These are phyloP conservation scores for Sebastolobus altivelis DNA, from an alignment of 2,797 vertebrate species.

Conservation along the genomic window DNA sequence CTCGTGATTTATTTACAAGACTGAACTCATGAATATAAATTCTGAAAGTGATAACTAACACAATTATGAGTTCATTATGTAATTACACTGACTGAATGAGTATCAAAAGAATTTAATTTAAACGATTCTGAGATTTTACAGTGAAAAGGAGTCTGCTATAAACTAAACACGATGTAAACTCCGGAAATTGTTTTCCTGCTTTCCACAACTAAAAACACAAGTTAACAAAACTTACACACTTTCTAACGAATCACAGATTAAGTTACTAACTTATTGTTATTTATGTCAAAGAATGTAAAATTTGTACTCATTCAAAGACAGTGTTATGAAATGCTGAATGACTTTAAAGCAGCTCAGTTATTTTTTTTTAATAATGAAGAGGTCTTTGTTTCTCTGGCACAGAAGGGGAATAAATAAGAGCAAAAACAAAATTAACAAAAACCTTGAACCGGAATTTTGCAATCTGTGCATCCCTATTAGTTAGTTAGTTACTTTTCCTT, in stretches of 20 bases:
- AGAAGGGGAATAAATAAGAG: no score
- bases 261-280: not conserved
- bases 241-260: not conserved
- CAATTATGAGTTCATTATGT: not conserved
- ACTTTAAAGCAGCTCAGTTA: no score
- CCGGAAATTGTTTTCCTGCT: no score
- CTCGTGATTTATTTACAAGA: not conserved
- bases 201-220: not conserved
- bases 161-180: fast-evolving
- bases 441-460: no score
- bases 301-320: fast-evolving
- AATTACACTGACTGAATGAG: not conserved
- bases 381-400: no score
- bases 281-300: fast-evolving
- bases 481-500: no score
- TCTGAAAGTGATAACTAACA: not conserved
- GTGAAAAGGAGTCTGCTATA: not conserved
- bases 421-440: no score
- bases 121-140: not conserved
- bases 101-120: not conserved
- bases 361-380: no score
- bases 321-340: no score
- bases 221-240: not conserved
- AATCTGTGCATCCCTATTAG: no score
- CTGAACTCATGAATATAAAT: not conserved